phyloP scores from a whole-genome alignment of 2,888 invertebrate species.

The Tanytarsus gracilentus region DNA sequence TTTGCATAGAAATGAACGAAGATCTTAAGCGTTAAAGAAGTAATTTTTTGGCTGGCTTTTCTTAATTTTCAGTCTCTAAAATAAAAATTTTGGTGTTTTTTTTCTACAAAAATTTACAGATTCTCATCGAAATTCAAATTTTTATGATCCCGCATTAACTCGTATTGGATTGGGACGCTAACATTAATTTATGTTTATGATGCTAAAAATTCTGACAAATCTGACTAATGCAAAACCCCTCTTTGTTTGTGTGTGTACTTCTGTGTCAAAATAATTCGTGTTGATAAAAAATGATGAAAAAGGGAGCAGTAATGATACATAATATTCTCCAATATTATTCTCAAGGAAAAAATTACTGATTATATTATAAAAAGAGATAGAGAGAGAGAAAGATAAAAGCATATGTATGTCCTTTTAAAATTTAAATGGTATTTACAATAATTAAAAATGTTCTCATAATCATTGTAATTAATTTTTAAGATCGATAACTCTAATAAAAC shows the following conservation, averaged over 20 bases:
- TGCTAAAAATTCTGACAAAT: neutral
- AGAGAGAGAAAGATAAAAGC: no score
- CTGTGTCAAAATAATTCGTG: neutral
- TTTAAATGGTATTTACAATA: no score
- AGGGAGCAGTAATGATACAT: neutral
- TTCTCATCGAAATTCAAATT: constrained; percentile 19
- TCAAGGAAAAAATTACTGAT: neutral
- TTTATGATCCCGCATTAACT: constrained; percentile 15
- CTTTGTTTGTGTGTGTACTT: no score
- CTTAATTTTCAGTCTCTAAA: no score
- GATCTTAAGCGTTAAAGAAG: constrained; percentile 3
- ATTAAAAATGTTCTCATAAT: no score
- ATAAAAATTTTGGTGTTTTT: neutral
- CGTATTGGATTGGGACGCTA: constrained; percentile 22
- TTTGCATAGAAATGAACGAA: neutral
- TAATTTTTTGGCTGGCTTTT: no score
- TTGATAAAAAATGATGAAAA: neutral
- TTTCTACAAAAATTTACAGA: constrained; percentile 19
- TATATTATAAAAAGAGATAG: no score
- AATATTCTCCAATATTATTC: constrained; percentile 25
- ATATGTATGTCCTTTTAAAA: no score
- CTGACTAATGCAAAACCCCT: neutral
- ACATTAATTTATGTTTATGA: neutral
- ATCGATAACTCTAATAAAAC: no score
- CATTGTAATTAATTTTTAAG: no score